phyloP scores from a whole-genome alignment of 2,888 invertebrate species.

The Blastobasis lacticolella region DNA sequence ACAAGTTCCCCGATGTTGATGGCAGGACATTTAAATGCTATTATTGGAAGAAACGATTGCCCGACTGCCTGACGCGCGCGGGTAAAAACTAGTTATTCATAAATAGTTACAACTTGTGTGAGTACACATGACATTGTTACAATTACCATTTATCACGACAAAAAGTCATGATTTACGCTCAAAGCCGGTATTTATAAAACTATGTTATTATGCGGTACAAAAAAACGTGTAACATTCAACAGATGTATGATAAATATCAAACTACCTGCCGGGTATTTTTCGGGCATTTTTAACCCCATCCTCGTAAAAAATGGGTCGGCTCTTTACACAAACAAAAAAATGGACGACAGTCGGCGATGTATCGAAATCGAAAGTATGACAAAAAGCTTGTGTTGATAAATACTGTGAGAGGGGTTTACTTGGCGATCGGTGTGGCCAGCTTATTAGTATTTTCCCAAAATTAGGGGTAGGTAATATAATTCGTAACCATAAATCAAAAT shows the following conservation, averaged over 20 bases:
- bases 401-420: constrained; percentile 14
- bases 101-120: background rate
- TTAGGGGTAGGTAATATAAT: background rate
- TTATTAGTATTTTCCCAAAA: constrained; percentile 1
- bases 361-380: constrained; percentile 17
- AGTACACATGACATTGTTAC: too few relatives aligned
- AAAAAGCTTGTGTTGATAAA: constrained; percentile 29
- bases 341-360: constrained; percentile 4
- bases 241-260: constrained; percentile 10
- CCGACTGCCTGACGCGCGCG: background rate
- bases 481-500: background rate
- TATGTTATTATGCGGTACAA: too few relatives aligned
- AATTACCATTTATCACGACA: too few relatives aligned
- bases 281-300: too few relatives aligned
- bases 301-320: too few relatives aligned
- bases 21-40: too few relatives aligned
- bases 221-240: background rate
- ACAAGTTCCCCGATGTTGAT: too few relatives aligned
- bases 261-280: too few relatives aligned
- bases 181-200: too few relatives aligned
- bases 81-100: background rate
- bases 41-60: background rate
- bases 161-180: too few relatives aligned
- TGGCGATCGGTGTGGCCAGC: constrained; percentile 24
- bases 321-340: too few relatives aligned